Base-by-base conservation (phyloP, 1,140 invertebrate species). In the Periplaneta americana region DNA sequence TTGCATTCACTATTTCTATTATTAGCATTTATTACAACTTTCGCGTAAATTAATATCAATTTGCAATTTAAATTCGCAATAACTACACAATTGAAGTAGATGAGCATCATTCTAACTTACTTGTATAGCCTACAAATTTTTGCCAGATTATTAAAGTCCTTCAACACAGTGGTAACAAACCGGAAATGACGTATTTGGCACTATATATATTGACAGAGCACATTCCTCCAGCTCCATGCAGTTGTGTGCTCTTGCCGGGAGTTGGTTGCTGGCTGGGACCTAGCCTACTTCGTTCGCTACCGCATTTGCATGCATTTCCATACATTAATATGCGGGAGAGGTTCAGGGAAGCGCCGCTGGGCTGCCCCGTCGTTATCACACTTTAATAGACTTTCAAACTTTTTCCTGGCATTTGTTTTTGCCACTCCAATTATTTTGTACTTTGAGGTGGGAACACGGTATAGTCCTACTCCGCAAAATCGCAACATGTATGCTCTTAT, bases 341-440 rank as follows among this genome's bases (percentile, higher is more conserved):
- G 48, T 66, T 36, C 76, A 36, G 36, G 35, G 76, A 4, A 36
- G 35, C 75, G 32, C 32, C 76, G 34, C 76, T 28, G n/a, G 34
- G 76, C 35, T 78, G 35, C 34, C 34, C 34, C 76, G 76, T 36
- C 76, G 48, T 78, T 36, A 78, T 34, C 76, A 36, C 33, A 35
- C 76, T 78, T 78, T 78, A 36, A 78, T 78, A 78, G 36, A 34
- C 34, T 36, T 78, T 78, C n/a, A 31, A 36, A 78, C 34, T 36
- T 78, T 78, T 78, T 78, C 34, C 35, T n/a, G 18, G 34, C 28
- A 22, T 78, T 76, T 78, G 76, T 78, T 78, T 78, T 36, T 37
- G 76, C 76, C 35, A 36, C 76, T 78, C 76, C 76, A 78, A 78
- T 78, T 78, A 78, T 78, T 78, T 78, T 39, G 36, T 78, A 78